Base-by-base conservation (phyloP, 2,113 vertebrate genomes). In the Vicugna pacos region DNA sequence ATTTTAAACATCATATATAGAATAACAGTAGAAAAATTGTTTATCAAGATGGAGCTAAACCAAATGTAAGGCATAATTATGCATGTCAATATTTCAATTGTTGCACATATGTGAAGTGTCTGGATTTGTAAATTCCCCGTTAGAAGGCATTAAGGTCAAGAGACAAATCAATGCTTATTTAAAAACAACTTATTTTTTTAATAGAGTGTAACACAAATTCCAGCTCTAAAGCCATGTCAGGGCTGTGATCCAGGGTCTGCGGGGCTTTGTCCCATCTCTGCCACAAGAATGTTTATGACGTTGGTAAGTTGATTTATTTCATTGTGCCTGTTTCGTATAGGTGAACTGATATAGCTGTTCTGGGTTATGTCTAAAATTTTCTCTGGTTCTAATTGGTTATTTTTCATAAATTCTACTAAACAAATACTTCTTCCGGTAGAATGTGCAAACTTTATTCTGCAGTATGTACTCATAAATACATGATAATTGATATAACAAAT, bases 401-500 rank as follows among this genome's bases (percentile, higher is more conserved):
- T 64, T 14, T 87, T 90, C 75, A 80, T 42, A 62, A 89, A 90
- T 93, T 94, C 76, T 93, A 15, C n/a, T 60, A 56, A 93, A 93
- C 13, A 90, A 87, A 80, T 64, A 35, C 4, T 75, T 89, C 20
- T 92, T 94, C 42, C 35, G 50, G 17, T 10, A 80, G 52, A 73
- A 24, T 12, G 19, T 7, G 1, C 26, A 70, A 10, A 56, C 50
- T 84, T 69, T 84, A 62, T 93, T 85, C 48, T 62, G 32, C 62
- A 92, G 24, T 84, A 12, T n/a, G 3, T 38, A 54, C 17, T 83
- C 58, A 79, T 95, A 89, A 79, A 92, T 42, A 42, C 42, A 67
- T 50, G 48, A 88, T 79, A 67, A 89, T 89, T 80, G n/a, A 79
- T 90, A 70, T 90, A 89, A 80, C 10, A 95, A 75, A 72, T 85